Conservation (phyloP, 1,140 invertebrate genomes). For the Lerema accius region DNA sequence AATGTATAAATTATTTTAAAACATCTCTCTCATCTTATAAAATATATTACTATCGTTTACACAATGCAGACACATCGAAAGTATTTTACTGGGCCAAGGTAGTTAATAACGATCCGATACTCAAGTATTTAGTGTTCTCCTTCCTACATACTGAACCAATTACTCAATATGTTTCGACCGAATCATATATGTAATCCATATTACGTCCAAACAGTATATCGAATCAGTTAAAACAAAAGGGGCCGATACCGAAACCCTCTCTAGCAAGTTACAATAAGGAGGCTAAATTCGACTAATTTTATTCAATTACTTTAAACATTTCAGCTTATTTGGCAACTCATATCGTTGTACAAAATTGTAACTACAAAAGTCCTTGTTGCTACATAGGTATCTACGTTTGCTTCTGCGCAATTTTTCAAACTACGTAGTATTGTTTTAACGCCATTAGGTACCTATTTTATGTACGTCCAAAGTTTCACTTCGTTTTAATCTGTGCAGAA, state of each 20-base stretch:
- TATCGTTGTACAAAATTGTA: no score
- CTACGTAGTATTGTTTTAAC: not conserved
- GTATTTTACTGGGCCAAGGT: slow-evolving; percentile 28
- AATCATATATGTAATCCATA: not conserved
- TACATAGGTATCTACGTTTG: no score
- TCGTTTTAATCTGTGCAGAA: no score
- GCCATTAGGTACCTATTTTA: no score
- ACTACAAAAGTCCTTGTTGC: no score
- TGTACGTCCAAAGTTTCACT: not conserved
- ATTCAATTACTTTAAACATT: no score
- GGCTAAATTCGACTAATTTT: no score
- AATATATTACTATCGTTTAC: slow-evolving; percentile 14
- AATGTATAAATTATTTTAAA: slow-evolving; percentile 7
- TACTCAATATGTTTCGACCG: not conserved
- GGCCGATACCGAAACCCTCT: no score
- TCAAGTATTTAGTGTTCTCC: slow-evolving; percentile 19
- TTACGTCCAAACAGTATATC: not conserved
- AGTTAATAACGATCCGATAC: slow-evolving; percentile 20
- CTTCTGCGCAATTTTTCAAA: not conserved
- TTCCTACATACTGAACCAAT: slow-evolving; percentile 22
- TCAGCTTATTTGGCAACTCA: no score
- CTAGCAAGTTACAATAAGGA: no score
- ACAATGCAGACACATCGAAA: slow-evolving; percentile 14
- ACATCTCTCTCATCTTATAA: slow-evolving; percentile 22
- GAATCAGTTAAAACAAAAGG: no score